Conservation (phyloP, 2,888 invertebrate species). For the Nowickia ferox region DNA sequence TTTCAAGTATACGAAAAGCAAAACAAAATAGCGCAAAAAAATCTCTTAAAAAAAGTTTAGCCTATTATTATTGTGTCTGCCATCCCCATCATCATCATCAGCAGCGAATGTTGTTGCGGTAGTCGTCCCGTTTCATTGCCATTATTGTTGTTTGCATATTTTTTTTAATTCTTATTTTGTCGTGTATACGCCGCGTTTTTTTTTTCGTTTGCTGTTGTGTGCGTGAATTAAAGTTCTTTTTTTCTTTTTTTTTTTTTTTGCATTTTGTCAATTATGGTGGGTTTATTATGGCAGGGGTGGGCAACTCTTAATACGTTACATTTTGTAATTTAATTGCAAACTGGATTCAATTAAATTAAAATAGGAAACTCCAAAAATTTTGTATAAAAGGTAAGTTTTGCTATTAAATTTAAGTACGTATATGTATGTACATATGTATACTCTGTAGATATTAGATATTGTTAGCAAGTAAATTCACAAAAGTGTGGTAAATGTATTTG, state of each 20-base stretch:
- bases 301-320: neutral
- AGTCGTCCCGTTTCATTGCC: constrained; percentile 54
- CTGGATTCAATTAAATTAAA: neutral
- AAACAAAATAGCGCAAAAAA: constrained; percentile 55
- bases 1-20: neutral
- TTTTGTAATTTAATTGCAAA: neutral
- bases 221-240: neutral
- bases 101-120: constrained; percentile 66
- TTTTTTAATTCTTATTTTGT: constrained; percentile 47
- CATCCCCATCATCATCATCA: constrained; percentile 49
- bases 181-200: constrained; percentile 47
- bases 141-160: constrained; percentile 13
- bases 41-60: constrained; percentile 44
- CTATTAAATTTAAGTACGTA: too few relatives aligned
- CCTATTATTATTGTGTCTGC: constrained; percentile 58
- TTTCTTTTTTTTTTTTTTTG: constrained; percentile 33
- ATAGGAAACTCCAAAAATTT: neutral
- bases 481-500: too few relatives aligned
- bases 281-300: constrained; percentile 44
- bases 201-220: constrained; percentile 35
- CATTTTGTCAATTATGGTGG: constrained; percentile 58
- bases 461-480: too few relatives aligned
- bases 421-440: too few relatives aligned
- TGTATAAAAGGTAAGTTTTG: constrained; percentile 16
- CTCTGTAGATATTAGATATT: too few relatives aligned